Percentiles rank a stretch among this genome's conserved stretches.
phyloP scores from a whole-genome alignment of 1,140 invertebrate species.

The Orussus abietinus region DNA sequence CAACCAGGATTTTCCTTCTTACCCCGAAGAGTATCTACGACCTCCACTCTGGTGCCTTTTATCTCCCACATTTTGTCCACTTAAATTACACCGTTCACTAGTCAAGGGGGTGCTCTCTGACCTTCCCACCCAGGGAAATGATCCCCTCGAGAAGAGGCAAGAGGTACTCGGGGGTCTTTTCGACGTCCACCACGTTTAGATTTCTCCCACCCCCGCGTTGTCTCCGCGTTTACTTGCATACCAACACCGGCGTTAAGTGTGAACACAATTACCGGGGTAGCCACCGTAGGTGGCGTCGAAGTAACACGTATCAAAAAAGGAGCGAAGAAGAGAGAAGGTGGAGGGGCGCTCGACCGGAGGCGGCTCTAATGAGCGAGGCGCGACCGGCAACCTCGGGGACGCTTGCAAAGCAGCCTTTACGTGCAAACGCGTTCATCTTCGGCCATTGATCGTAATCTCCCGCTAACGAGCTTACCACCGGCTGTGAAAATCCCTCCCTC shows the following conservation, averaged over 20 bases:
- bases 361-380: slow-evolving; percentile 39
- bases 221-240: no score
- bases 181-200: no score
- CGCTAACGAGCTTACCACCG: slow-evolving; percentile 47
- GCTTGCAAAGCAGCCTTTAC: slow-evolving; percentile 32
- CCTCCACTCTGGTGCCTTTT: no score
- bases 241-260: slow-evolving; percentile 40
- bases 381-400: slow-evolving; percentile 20
- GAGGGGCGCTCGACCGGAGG: slow-evolving; percentile 9
- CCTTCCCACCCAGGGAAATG: no score
- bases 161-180: no score
- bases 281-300: slow-evolving; percentile 45
- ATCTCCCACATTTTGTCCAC: no score
- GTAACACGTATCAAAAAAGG: slow-evolving; percentile 42
- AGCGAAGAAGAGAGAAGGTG: slow-evolving; percentile 3
- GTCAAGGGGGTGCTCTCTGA: no score
- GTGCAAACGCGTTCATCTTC: slow-evolving; percentile 48
- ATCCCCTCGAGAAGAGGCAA: no score
- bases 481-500: slow-evolving; percentile 42
- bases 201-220: no score
- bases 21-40: no score
- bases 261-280: slow-evolving; percentile 47
- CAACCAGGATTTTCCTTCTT: no score
- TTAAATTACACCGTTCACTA: no score
- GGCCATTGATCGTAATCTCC: slow-evolving; percentile 50